Base-by-base conservation (phyloP, 2,888 invertebrate genomes). In the Cantharis nigra region DNA sequence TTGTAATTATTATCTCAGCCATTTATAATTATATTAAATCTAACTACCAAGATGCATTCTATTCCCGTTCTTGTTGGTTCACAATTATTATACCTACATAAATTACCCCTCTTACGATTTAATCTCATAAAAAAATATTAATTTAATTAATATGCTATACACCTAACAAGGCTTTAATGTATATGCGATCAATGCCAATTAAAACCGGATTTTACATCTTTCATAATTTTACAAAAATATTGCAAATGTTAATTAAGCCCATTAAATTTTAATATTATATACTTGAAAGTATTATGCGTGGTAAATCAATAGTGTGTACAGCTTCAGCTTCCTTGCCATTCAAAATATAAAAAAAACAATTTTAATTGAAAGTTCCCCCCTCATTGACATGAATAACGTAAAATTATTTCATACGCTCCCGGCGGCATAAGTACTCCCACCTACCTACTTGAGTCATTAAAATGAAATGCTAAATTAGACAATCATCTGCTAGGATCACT, bases 1-100 rank as follows among this genome's bases (percentile, higher is more conserved):
- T 74, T 69, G 72, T 73, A 73, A 76, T 78, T 78, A 78, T 73
- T 67, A 78, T 73, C 75, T 64, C 75, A 75, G 72, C 75, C 72
- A 64, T 75, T 67, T 72, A 65, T 78, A 75, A 75, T 78, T 75
- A 71, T 75, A n/a, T 49, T 70, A 67, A 63, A 69, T 63, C 74
- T 63, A 69, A 72, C 67, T 64, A 67, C 23, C 62, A 62, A 28
- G 23, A 13, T 18, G 49, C n/a, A 49, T 49, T 49, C 7, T 49
- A 49, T 49, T 30, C 49, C 49, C 49, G n/a, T 23, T 67, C 65
- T 23, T 26, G 20, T n/a, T 13, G 26, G 23, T 23, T 26, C 7
- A n/a, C 11, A 67, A 23, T 67, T 67, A 67, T 67, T 67, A 67
- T 13, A n/a, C n/a, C n/a, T n/a, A 16, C 11, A 26, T 26, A 26